phyloP scores from a whole-genome alignment of 2,797 vertebrate species.

The Cuculus canorus region DNA sequence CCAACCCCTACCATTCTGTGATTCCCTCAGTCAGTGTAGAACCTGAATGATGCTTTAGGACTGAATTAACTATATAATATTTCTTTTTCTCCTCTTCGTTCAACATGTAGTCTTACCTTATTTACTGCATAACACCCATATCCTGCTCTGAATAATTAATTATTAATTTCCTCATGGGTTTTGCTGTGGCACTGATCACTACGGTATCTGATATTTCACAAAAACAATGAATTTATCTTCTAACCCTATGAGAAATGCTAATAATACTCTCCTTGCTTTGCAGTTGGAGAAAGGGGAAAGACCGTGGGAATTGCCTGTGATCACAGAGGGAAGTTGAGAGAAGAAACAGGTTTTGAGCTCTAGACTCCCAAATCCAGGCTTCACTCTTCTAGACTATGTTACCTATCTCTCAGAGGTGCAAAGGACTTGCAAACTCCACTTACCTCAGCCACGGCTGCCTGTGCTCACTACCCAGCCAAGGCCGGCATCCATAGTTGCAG shows the following conservation, averaged over 20 bases:
- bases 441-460: neutral
- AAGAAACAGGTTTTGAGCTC: neutral
- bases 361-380: neutral
- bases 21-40: neutral
- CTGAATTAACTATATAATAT: slow-evolving; percentile 37
- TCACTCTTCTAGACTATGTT: neutral
- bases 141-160: slow-evolving; percentile 37
- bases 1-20: no score
- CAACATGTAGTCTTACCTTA: neutral
- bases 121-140: slow-evolving; percentile 26
- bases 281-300: neutral
- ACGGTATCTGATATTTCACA: neutral
- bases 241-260: neutral
- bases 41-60: neutral
- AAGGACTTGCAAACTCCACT: neutral
- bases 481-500: rapidly evolving
- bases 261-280: neutral
- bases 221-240: slow-evolving; percentile 42
- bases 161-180: slow-evolving; percentile 29
- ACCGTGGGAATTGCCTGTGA: neutral
- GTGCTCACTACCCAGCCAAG: neutral
- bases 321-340: neutral
- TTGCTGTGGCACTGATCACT: slow-evolving; percentile 21
- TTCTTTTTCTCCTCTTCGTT: slow-evolving; percentile 49
- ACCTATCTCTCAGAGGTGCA: neutral